Percentiles rank a stretch among this genome's conserved stretches.
Evolutionary conservation across 2,797 vertebrate species (phyloP).

Genomic region (Falco naumanni): DNA sequence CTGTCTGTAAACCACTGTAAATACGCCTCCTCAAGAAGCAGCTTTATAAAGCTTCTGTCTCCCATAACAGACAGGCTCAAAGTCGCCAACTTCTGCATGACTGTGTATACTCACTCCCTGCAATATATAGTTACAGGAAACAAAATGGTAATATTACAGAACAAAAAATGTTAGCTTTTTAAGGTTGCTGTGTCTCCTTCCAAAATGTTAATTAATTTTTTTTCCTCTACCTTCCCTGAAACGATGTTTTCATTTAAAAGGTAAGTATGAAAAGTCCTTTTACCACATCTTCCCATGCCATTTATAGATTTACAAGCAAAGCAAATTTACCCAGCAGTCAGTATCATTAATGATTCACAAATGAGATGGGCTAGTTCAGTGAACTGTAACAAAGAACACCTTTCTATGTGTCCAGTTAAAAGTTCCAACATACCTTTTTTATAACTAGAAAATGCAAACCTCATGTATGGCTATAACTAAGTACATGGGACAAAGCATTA

Average conservation of each 20-base stretch:
- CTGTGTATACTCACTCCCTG: background rate
- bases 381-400: conserved; percentile 65
- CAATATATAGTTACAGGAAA: background rate
- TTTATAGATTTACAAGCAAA: conserved; percentile 64
- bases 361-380: conserved; percentile 61
- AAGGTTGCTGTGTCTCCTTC: background rate
- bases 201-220: background rate
- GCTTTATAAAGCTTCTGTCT: background rate
- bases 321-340: conserved; percentile 61
- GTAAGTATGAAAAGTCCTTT: conserved; percentile 61
- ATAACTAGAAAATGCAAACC: conserved; percentile 25
- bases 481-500: background rate
- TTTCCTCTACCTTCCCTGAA: background rate
- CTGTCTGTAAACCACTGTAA: background rate
- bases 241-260: conserved; percentile 45
- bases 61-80: background rate
- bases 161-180: background rate
- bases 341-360: conserved; percentile 75
- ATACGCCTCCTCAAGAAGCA: background rate
- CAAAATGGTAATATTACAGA: background rate
- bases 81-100: background rate
- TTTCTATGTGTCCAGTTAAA: conserved; percentile 51
- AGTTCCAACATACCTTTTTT: conserved; percentile 45
- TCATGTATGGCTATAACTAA: conserved; percentile 35
- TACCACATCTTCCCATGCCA: conserved; percentile 69